Evolutionary conservation across 2,888 invertebrate genomes (phyloP).

Genomic region (Machimus rusticus): DNA sequence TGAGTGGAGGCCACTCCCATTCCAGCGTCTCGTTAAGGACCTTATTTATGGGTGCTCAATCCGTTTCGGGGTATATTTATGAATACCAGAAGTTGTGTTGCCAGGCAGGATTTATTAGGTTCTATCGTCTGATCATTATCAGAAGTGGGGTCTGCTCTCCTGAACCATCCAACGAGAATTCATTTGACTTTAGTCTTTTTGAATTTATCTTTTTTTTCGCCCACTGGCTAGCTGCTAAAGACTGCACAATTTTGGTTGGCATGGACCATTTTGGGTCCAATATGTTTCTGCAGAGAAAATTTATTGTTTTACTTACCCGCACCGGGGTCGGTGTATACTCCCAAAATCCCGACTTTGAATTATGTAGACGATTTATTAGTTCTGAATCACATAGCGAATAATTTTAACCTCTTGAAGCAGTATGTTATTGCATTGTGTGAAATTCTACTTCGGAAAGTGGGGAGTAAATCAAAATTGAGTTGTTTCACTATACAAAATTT

Average conservation of each 20-base stretch:
- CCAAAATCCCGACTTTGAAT: not conserved
- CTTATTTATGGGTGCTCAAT: not conserved
- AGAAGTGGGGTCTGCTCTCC: not conserved
- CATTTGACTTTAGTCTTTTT: not conserved
- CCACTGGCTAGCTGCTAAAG: not conserved
- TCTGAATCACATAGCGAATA: not conserved
- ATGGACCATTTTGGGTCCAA: not conserved
- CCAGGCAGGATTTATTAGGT: not conserved
- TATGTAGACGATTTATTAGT: not conserved
- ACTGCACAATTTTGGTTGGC: constrained; percentile 2
- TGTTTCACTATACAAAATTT: not conserved
- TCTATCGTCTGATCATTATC: not conserved
- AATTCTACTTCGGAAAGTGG: not conserved
- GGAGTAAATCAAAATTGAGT: not conserved
- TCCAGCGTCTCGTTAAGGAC: not conserved
- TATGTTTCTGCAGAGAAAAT: not conserved
- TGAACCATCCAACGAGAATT: not conserved
- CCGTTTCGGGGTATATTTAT: not conserved
- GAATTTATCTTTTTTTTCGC: not conserved
- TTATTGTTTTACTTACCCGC: not conserved
- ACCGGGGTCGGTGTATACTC: not conserved
- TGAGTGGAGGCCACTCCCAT: not conserved
- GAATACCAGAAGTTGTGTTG: not conserved
- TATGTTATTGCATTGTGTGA: not conserved
- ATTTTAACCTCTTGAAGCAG: not conserved